Conservation (phyloP, 1,140 invertebrate species). For the Conus betulinus region DNA sequence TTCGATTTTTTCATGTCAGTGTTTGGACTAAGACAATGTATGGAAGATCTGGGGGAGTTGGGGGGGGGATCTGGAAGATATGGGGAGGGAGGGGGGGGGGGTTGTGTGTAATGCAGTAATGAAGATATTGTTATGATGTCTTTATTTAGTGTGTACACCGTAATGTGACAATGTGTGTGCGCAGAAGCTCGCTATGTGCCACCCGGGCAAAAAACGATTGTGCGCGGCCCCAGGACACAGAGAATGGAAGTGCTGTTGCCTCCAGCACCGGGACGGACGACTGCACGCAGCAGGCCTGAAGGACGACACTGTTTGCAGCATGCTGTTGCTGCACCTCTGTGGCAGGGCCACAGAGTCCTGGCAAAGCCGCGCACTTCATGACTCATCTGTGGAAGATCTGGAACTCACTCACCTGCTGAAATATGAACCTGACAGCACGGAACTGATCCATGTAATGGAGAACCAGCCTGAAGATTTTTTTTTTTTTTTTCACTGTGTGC, state of each 20-base stretch:
- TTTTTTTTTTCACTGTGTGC: no score
- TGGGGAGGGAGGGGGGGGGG: no score
- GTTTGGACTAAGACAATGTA: no score
- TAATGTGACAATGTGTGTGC: neutral
- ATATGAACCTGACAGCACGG: neutral
- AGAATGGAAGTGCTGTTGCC: conserved; percentile 1
- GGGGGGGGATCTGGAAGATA: no score
- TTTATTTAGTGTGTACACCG: no score
- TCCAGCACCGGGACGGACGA: neutral
- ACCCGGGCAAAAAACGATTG: conserved; percentile 11
- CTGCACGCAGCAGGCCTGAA: neutral
- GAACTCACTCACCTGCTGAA: neutral
- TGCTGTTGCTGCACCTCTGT: neutral
- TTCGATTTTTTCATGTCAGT: no score
- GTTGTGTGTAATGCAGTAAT: neutral
- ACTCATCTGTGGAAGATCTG: neutral
- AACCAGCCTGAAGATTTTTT: no score
- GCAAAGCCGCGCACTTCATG: neutral
- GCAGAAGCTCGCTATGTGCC: neutral
- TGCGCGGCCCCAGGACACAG: conserved; percentile 17
- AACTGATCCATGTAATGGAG: no score
- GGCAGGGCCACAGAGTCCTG: neutral
- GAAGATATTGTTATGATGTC: no score
- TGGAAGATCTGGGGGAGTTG: no score
- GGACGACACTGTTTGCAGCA: neutral